A percentile compares a stretch with the other conserved stretches of the same genome.
phyloP scores from a whole-genome alignment of 2,797 vertebrate species.

The Anableps anableps region DNA sequence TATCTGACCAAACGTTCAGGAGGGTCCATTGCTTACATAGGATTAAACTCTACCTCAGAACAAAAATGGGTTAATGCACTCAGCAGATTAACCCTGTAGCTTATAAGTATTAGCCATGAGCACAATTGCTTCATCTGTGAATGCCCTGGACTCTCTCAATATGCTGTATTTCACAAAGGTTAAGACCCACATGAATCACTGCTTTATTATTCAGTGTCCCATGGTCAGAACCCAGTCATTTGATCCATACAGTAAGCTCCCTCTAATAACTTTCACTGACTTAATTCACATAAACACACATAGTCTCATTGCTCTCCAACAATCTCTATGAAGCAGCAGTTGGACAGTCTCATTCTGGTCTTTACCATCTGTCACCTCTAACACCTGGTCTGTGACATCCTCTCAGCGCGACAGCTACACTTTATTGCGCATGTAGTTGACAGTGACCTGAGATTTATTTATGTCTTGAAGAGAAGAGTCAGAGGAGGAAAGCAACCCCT shows the following conservation, averaged over 20 bases:
- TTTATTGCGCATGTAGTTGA: conserved; percentile 45
- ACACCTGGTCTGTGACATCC: conserved; percentile 37
- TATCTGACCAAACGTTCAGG: not conserved
- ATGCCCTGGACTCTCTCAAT: conserved; percentile 28
- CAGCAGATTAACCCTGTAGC: conserved; percentile 24
- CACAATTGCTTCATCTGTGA: conserved; percentile 21
- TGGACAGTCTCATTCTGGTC: conserved; percentile 39
- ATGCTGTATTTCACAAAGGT: conserved; percentile 26
- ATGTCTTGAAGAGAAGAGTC: conserved; percentile 45
- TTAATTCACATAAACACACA: conserved; percentile 51
- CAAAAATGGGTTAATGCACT: conserved; percentile 2
- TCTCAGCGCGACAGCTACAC: conserved; percentile 20
- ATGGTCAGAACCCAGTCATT: conserved; percentile 54
- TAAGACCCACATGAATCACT: conserved; percentile 35
- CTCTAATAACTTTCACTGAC: conserved; percentile 51
- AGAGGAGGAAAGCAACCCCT: conserved; percentile 51
- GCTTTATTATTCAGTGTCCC: conserved; percentile 21
- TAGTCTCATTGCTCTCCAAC: conserved; percentile 21
- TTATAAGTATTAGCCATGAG: conserved; percentile 30
- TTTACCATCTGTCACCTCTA: conserved; percentile 59
- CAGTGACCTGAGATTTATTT: conserved; percentile 50
- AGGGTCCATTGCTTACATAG: not conserved
- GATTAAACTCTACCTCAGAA: not conserved
- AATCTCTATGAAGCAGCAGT: conserved; percentile 27
- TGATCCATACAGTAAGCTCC: conserved; percentile 16